Conservation (phyloP, 1,140 invertebrate species). For the Drosophila pseudoobscura region DNA sequence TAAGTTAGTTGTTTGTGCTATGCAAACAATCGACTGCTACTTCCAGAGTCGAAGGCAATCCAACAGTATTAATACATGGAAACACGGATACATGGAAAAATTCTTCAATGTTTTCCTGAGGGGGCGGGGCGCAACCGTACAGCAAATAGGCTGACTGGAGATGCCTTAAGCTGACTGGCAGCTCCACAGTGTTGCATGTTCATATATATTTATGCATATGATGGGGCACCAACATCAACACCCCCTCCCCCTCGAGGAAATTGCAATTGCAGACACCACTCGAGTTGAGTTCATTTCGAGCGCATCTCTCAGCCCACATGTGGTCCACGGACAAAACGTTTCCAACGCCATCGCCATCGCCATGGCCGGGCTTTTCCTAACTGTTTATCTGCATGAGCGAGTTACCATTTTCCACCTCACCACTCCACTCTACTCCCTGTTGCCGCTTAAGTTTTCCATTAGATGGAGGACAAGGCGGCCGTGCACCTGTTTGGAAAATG, state of each 20-base stretch:
- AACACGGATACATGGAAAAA: slow-evolving; percentile 12
- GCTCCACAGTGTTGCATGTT: slow-evolving; percentile 30
- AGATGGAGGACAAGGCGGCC: slow-evolving; percentile 1
- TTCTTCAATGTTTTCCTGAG: slow-evolving; percentile 51
- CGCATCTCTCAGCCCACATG: slow-evolving; percentile 63
- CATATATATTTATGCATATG: slow-evolving; percentile 37
- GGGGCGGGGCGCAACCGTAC: slow-evolving; percentile 26
- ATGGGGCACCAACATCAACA: not conserved
- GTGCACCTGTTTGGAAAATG: slow-evolving; percentile 45
- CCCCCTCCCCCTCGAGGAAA: slow-evolving; percentile 8
- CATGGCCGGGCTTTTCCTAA: slow-evolving; percentile 55
- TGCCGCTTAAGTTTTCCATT: slow-evolving; percentile 34
- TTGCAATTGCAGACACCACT: slow-evolving; percentile 33
- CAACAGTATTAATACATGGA: slow-evolving; percentile 27
- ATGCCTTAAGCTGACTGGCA: slow-evolving; percentile 23
- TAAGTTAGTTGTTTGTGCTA: slow-evolving; percentile 51
- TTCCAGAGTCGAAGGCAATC: slow-evolving; percentile 14
- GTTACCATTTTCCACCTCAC: slow-evolving; percentile 41
- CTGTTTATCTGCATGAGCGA: slow-evolving; percentile 75
- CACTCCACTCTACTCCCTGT: not conserved
- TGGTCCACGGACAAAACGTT: slow-evolving; percentile 56
- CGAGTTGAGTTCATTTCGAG: slow-evolving; percentile 36
- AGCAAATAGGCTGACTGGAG: slow-evolving; percentile 36
- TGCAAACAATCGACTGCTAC: slow-evolving; percentile 55
- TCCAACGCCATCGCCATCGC: not conserved